Evolutionary conservation across 2,888 invertebrate species (phyloP).

Genomic region (Norana najaformis): DNA sequence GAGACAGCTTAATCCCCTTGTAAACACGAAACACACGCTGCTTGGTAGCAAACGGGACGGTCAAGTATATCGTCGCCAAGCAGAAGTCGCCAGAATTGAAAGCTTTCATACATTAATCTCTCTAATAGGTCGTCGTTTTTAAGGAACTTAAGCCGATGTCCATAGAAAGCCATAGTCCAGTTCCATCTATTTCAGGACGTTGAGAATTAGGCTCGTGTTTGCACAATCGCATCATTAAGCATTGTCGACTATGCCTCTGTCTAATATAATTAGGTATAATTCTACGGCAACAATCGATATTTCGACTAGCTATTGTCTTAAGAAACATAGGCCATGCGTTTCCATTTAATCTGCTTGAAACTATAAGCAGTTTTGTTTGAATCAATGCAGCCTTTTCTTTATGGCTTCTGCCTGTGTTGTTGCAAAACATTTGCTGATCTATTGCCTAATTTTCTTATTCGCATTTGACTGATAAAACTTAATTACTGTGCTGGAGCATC

Average conservation of each 20-base stretch:
- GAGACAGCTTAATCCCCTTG: too few species aligned
- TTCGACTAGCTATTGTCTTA: background rate
- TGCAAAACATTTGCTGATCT: too few species aligned
- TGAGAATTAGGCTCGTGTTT: background rate
- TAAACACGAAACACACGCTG: background rate
- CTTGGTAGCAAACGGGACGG: background rate
- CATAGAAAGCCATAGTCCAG: background rate
- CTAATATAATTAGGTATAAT: background rate
- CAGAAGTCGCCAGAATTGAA: background rate
- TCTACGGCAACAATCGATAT: background rate
- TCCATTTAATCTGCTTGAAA: background rate
- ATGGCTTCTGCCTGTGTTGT: background rate
- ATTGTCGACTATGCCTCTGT: background rate
- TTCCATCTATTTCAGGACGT: background rate
- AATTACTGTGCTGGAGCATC: too few species aligned
- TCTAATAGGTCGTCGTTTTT: background rate
- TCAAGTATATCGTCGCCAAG: background rate
- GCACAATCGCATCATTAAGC: background rate
- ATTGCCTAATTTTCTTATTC: too few species aligned
- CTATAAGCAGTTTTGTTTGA: background rate
- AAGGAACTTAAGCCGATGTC: background rate
- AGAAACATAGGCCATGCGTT: background rate
- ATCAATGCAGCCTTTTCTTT: background rate
- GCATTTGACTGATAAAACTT: too few species aligned
- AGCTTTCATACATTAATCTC: background rate